Percentiles rank a stretch among this genome's conserved stretches.
phyloP scores from a whole-genome alignment of 2,113 vertebrate genomes.

The Brienomyrus brachyistius region DNA sequence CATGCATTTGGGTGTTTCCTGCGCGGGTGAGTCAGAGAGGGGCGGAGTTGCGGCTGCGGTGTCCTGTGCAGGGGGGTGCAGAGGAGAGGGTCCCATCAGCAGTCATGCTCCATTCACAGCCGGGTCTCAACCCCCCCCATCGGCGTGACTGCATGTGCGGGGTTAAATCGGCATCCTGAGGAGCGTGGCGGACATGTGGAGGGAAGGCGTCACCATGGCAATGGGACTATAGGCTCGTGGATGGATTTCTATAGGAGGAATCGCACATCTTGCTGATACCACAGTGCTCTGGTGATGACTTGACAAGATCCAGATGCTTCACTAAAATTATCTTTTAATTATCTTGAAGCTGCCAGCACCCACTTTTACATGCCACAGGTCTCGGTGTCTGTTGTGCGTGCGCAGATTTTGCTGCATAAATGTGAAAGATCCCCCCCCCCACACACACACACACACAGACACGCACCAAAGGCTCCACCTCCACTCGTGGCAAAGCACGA shows the following conservation, averaged over 20 bases:
- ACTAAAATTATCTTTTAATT: not conserved
- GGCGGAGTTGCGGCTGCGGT: not conserved
- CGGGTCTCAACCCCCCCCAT: not conserved
- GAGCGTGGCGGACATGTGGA: not conserved
- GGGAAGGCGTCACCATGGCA: not conserved
- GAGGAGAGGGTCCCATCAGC: not conserved
- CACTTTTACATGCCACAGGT: not conserved
- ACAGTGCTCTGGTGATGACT: not conserved
- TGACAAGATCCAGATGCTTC: not conserved
- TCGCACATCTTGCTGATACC: not conserved
- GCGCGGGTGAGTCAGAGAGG: not conserved
- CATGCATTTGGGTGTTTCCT: not conserved
- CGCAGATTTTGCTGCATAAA: not conserved
- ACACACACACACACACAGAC: not conserved
- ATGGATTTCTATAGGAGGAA: conserved; percentile 5
- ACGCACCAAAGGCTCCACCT: not conserved
- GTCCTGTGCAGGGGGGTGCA: not conserved
- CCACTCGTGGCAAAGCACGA: not conserved
- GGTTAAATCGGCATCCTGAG: not conserved
- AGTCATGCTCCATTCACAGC: not conserved
- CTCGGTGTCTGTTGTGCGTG: not conserved
- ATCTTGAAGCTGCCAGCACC: not conserved
- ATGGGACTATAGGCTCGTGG: not conserved
- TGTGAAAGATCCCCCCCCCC: not conserved
- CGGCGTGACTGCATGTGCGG: not conserved